Percentiles rank a stretch among this genome's conserved stretches.
These are phyloP conservation scores for Morpho helenor DNA, from an alignment of 2,888 invertebrate species.

Conservation along the genomic window DNA sequence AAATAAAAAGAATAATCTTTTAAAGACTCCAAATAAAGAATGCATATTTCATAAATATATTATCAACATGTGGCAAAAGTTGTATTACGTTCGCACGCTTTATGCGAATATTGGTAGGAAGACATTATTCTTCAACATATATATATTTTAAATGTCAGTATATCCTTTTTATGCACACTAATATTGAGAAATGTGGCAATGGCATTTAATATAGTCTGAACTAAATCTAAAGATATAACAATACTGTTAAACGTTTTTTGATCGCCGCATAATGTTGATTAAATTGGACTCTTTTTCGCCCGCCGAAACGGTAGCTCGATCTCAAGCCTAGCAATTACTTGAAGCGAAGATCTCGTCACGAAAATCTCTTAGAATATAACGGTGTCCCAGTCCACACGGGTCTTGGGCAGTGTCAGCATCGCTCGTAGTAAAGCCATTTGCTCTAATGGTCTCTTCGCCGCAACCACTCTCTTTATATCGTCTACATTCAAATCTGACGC, in stretches of 20 bases:
- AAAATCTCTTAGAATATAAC: constrained; percentile 52
- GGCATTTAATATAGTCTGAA: too few species aligned
- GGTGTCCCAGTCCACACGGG: constrained; percentile 36
- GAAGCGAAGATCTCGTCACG: constrained; percentile 50
- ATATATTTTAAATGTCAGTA: too few species aligned
- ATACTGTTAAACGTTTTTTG: constrained; percentile 4
- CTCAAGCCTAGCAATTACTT: constrained; percentile 41
- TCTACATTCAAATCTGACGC: constrained; percentile 25
- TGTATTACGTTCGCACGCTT: constrained; percentile 26
- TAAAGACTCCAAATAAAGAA: constrained; percentile 10
- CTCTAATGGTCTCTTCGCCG: constrained; percentile 51
- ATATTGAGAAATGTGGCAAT: too few species aligned
- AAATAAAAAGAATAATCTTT: too few species aligned
- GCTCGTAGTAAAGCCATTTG: constrained; percentile 52
- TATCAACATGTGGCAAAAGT: constrained; percentile 22
- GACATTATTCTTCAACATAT: constrained; percentile 15
- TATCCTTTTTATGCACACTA: too few species aligned
- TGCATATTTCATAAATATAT: constrained; percentile 13
- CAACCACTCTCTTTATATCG: constrained; percentile 32
- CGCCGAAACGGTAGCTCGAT: constrained; percentile 29
- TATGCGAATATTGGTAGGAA: constrained; percentile 25
- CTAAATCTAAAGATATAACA: neutral
- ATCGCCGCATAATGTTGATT: constrained; percentile 7
- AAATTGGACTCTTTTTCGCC: constrained; percentile 18
- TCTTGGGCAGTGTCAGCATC: constrained; percentile 48